These are phyloP conservation scores for Calliphora vicina DNA, from an alignment of 1,140 invertebrate species.

Conservation along the genomic window DNA sequence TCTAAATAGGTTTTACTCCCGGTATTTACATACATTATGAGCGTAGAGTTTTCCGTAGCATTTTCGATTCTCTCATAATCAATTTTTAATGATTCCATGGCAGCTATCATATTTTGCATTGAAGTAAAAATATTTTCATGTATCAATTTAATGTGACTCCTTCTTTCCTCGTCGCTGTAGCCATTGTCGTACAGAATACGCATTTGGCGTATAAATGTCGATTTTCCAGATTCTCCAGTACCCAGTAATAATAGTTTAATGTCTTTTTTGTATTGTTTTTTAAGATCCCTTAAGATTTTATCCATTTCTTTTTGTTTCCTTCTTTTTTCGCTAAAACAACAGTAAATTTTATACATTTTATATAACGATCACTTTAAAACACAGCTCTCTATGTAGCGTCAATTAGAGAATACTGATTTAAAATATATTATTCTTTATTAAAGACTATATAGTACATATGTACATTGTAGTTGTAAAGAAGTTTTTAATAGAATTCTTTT, in stretches of 20 bases:
- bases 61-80: slow-evolving; percentile 79
- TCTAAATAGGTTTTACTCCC: slow-evolving; percentile 92
- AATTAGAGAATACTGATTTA: too few species aligned
- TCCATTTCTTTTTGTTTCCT: neutral
- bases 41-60: slow-evolving; percentile 68
- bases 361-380: too few species aligned
- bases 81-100: slow-evolving; percentile 92
- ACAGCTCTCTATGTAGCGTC: too few species aligned
- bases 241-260: slow-evolving; percentile 66
- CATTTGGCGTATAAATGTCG: slow-evolving; percentile 97
- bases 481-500: too few species aligned
- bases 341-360: too few species aligned
- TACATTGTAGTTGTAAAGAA: too few species aligned
- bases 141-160: slow-evolving; percentile 73
- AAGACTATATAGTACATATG: too few species aligned
- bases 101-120: slow-evolving; percentile 93
- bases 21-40: slow-evolving; percentile 85
- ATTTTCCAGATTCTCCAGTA: slow-evolving; percentile 94
- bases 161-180: slow-evolving; percentile 91
- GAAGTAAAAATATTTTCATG: slow-evolving; percentile 88
- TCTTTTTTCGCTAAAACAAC: neutral
- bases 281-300: neutral
- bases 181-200: slow-evolving; percentile 93
- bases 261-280: neutral
- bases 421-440: too few species aligned